Conservation (phyloP, 2,797 vertebrate species). For the Morus bassanus region DNA sequence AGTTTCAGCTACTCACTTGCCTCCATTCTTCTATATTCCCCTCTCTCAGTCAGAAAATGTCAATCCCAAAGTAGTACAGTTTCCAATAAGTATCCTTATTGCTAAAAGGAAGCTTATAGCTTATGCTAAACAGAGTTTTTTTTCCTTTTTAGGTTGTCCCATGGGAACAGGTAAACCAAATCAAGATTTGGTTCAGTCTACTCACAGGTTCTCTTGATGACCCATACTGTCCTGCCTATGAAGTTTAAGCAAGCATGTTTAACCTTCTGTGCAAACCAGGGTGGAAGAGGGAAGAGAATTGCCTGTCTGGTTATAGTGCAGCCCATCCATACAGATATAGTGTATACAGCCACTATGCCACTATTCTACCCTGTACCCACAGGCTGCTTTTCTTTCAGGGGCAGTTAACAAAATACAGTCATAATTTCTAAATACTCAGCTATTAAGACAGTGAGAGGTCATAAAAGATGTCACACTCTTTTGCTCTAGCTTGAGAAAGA, state of each 20-base stretch:
- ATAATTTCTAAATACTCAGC: not conserved
- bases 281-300: not conserved
- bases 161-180: not conserved
- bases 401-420: not conserved
- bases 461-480: not conserved
- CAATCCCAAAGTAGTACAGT: not conserved
- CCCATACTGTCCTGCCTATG: not conserved
- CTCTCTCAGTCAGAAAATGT: not conserved
- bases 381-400: not conserved
- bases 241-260: not conserved
- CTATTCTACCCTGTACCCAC: not conserved
- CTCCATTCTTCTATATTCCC: not conserved
- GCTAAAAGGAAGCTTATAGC: not conserved
- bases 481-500: not conserved
- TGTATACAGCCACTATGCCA: not conserved
- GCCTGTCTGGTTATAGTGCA: fast-evolving
- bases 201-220: not conserved
- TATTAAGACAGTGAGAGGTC: not conserved
- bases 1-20: not conserved
- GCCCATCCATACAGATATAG: not conserved
- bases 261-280: not conserved
- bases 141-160: not conserved
- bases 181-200: not conserved
- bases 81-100: not conserved
- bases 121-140: not conserved